Percentiles rank a stretch among this genome's conserved stretches.
Evolutionary conservation across 1,140 invertebrate genomes (phyloP).

Genomic region (Pseudomyrmex concolor): DNA sequence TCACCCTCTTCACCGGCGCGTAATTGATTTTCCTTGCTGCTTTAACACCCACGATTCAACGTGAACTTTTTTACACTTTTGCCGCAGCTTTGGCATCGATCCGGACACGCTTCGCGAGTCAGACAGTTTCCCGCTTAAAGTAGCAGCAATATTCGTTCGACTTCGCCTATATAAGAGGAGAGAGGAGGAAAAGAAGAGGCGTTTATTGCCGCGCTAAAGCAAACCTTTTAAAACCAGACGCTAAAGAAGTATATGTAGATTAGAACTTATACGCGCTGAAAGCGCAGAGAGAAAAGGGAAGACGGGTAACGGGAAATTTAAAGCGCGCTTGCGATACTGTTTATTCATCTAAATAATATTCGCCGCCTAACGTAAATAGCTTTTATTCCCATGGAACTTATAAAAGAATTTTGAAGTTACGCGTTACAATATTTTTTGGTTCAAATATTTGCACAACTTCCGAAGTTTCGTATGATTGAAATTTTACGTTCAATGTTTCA

Average conservation of each 20-base stretch:
- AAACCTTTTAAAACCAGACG: constrained; percentile 42
- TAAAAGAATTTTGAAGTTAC: neutral
- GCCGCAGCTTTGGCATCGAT: constrained; percentile 59
- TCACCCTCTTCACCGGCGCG: constrained; percentile 38
- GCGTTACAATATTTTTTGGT: neutral
- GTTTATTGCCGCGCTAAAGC: constrained; percentile 28
- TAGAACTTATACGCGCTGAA: neutral
- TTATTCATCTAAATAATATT: constrained; percentile 10
- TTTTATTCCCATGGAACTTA: neutral
- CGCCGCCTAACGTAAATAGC: neutral
- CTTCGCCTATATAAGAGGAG: constrained; percentile 2
- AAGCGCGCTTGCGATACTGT: neutral
- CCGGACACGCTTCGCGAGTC: constrained; percentile 49
- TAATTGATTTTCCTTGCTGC: constrained; percentile 72
- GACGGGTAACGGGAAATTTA: neutral
- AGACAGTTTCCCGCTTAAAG: constrained; percentile 60
- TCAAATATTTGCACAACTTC: neutral
- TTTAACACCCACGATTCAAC: constrained; percentile 63
- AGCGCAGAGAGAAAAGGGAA: neutral
- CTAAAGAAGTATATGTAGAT: constrained; percentile 33
- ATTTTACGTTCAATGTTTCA: neutral
- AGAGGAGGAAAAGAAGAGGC: neutral
- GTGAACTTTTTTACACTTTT: constrained; percentile 60
- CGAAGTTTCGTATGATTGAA: neutral
- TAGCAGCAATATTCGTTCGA: constrained; percentile 58